A percentile compares a stretch with the other conserved stretches of the same genome.
phyloP scores from a whole-genome alignment of 2,888 invertebrate genomes.

The Xestia sexstrigata region DNA sequence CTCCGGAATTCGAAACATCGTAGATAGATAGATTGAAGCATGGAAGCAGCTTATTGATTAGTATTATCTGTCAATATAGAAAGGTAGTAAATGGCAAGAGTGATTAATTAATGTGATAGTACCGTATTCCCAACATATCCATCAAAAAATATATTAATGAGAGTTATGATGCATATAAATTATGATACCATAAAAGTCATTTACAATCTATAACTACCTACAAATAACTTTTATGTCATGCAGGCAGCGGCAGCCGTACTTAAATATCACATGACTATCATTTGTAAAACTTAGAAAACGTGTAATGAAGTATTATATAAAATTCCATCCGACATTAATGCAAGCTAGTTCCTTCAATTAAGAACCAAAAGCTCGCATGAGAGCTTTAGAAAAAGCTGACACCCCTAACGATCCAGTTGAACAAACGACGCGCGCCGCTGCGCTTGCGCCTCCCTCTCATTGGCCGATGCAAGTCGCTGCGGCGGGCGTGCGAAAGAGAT shows the following conservation, averaged over 20 bases:
- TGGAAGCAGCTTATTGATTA: background rate
- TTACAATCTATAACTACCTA: constrained; percentile 1
- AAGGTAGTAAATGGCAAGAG: background rate
- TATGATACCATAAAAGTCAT: background rate
- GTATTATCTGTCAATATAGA: background rate
- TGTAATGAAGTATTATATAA: constrained; percentile 66
- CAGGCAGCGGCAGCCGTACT: constrained; percentile 44
- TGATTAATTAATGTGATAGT: background rate
- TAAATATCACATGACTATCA: constrained; percentile 37
- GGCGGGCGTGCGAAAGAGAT: constrained; percentile 78
- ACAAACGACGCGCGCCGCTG: constrained; percentile 88
- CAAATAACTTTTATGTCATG: background rate
- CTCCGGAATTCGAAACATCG: background rate
- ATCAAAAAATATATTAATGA: background rate
- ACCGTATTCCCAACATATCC: background rate
- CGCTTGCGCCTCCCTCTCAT: constrained; percentile 84
- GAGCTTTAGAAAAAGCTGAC: constrained; percentile 87
- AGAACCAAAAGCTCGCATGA: constrained; percentile 82
- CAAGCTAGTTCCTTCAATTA: constrained; percentile 78
- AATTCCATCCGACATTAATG: constrained; percentile 72
- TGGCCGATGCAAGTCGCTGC: constrained; percentile 78
- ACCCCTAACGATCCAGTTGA: constrained; percentile 88
- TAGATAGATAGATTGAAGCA: background rate
- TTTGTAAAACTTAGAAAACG: constrained; percentile 57
- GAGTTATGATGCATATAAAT: background rate